These are phyloP conservation scores for Porites cylindrica DNA, from an alignment of 92 coral and sea anemone species.

Conservation along the genomic window DNA sequence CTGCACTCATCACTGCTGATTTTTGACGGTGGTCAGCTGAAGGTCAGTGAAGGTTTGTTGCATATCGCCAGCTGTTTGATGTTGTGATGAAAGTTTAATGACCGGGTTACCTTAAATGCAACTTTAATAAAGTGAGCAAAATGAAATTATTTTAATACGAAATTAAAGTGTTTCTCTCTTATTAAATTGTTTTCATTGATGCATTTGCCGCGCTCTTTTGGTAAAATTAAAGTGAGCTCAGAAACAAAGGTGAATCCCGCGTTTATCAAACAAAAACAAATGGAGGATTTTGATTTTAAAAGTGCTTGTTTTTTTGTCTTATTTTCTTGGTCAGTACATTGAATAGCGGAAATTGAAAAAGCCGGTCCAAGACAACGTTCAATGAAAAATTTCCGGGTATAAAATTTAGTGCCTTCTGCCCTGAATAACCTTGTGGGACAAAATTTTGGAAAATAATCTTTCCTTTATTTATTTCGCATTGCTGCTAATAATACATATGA, in stretches of 20 bases:
- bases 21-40: background rate
- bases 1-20: background rate
- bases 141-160: no score
- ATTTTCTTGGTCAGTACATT: background rate
- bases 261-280: no score
- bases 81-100: slow-evolving; percentile 1
- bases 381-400: background rate
- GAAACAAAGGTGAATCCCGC: background rate
- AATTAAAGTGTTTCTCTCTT: no score
- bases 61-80: background rate
- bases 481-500: no score
- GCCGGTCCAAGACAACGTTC: background rate
- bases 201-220: background rate
- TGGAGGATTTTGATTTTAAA: background rate
- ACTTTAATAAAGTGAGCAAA: background rate
- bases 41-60: background rate
- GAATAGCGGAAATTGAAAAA: background rate
- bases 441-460: no score
- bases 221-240: background rate
- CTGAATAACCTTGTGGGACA: no score
- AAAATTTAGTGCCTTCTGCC: background rate
- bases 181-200: background rate
- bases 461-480: no score
- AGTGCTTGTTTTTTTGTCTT: background rate
- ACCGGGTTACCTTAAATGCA: background rate